Percentiles rank a stretch among this genome's conserved stretches.
Conservation (phyloP, 2,113 vertebrate species). For the Epinephelus fuscoguttatus region DNA sequence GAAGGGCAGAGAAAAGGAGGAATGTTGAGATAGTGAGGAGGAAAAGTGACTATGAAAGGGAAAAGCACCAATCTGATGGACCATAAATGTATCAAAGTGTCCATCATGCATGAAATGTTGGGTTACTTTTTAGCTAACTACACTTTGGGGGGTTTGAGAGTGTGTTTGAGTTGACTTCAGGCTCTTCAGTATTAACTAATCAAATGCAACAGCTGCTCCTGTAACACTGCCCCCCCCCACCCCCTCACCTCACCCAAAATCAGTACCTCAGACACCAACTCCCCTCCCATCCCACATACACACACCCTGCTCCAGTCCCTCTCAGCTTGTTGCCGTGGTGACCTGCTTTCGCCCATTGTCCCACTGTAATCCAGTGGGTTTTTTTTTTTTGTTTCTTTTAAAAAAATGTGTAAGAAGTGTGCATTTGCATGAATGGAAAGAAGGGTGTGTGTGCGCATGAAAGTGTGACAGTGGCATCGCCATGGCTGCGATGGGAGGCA, state of each 20-base stretch:
- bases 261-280: constrained; percentile 64
- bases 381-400: constrained; percentile 44
- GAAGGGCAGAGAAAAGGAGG: constrained; percentile 78
- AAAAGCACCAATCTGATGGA: constrained; percentile 54
- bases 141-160: constrained; percentile 33
- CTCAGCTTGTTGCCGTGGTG: constrained; percentile 82
- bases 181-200: constrained; percentile 74
- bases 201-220: constrained; percentile 83
- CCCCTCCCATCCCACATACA: constrained; percentile 65
- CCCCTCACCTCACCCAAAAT: constrained; percentile 44
- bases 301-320: constrained; percentile 67
- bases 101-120: constrained; percentile 27
- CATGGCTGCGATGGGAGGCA: constrained; percentile 43
- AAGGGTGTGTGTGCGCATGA: constrained; percentile 25
- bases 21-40: constrained; percentile 71
- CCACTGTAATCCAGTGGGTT: constrained; percentile 74
- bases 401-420: constrained; percentile 66
- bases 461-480: constrained; percentile 59
- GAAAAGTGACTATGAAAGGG: constrained; percentile 57
- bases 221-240: constrained; percentile 30
- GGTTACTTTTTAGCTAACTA: constrained; percentile 47
- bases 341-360: constrained; percentile 81
- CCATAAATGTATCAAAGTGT: constrained; percentile 37
- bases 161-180: constrained; percentile 37
- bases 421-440: constrained; percentile 74